A percentile compares a stretch with the other conserved stretches of the same genome.
Conservation (phyloP, 1,140 invertebrate genomes). For the Hypsibius dujardini region DNA sequence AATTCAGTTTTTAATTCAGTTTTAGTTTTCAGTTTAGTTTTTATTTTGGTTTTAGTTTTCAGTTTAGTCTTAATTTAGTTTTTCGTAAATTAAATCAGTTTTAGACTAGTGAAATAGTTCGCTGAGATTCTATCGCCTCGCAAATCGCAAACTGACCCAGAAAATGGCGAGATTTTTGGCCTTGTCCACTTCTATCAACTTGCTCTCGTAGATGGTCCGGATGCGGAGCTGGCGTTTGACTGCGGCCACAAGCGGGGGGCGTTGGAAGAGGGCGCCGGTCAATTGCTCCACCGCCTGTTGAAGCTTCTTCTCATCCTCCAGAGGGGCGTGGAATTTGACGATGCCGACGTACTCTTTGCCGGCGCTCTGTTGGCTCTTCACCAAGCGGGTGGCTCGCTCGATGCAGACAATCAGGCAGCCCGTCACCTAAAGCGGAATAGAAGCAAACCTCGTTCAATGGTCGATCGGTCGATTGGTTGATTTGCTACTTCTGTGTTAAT, state of each 20-base stretch:
- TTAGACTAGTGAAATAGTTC: background rate
- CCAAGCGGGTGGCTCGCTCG: slow-evolving; percentile 79
- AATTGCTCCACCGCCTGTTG: slow-evolving; percentile 66
- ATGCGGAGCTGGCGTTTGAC: slow-evolving; percentile 93
- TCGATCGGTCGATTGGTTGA: too few species aligned
- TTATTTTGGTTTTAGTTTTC: too few species aligned
- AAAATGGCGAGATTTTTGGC: slow-evolving; percentile 43
- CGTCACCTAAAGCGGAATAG: slow-evolving; percentile 38
- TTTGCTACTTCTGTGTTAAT: too few species aligned
- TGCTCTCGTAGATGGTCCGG: slow-evolving; percentile 83
- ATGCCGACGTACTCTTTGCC: slow-evolving; percentile 97
- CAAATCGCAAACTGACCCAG: slow-evolving; percentile 45
- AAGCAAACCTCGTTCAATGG: too few species aligned
- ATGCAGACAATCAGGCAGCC: slow-evolving; percentile 97
- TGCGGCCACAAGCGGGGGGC: slow-evolving; percentile 92
- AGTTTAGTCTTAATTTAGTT: too few species aligned
- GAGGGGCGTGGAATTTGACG: slow-evolving; percentile 75
- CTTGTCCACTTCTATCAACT: slow-evolving; percentile 76
- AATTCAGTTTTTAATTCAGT: too few species aligned
- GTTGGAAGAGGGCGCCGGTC: slow-evolving; percentile 87
- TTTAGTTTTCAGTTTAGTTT: too few species aligned
- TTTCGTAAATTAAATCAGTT: too few species aligned
- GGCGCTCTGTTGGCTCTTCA: slow-evolving; percentile 93
- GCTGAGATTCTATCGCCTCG: background rate
- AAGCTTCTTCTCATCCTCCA: slow-evolving; percentile 55